phyloP scores from a whole-genome alignment of 2,888 invertebrate genomes.

The Steinernema carpocapsae region DNA sequence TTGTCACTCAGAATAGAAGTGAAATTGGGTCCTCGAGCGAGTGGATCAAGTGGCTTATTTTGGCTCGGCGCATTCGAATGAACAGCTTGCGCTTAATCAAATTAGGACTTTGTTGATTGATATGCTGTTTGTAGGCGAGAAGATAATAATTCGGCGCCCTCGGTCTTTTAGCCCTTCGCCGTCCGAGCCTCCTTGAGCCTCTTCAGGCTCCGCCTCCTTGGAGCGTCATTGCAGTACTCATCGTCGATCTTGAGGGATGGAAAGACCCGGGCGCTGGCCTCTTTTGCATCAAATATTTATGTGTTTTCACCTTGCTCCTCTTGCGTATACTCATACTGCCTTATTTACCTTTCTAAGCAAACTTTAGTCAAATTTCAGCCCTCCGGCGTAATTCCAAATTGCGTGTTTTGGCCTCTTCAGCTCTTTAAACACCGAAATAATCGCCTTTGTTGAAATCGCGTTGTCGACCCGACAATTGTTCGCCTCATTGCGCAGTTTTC shows the following conservation, averaged over 20 bases:
- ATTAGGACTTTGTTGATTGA: slow-evolving; percentile 32
- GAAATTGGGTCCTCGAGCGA: neutral
- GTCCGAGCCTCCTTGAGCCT: no score
- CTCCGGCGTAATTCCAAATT: neutral
- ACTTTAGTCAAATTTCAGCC: neutral
- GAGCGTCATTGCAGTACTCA: neutral
- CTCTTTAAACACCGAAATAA: neutral
- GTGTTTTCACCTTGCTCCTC: neutral
- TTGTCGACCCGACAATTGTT: slow-evolving; percentile 1
- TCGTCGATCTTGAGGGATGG: neutral
- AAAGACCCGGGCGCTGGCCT: neutral
- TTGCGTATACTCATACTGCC: neutral
- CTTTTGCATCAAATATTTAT: slow-evolving; percentile 34
- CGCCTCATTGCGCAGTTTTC: slow-evolving; percentile 1
- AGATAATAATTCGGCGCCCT: slow-evolving; percentile 22
- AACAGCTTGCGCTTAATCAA: slow-evolving; percentile 29
- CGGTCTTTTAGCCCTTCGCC: neutral
- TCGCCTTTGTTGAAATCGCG: slow-evolving; percentile 23
- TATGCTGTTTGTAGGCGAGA: neutral
- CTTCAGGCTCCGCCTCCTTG: neutral
- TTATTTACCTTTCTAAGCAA: neutral
- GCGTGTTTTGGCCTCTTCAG: neutral
- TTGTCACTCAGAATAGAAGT: neutral
- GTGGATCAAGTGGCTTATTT: neutral
- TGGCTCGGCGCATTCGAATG: neutral